Evolutionary conservation across 1,140 invertebrate species (phyloP), one percentile per base, ranked within the genome.

Genomic region (Ooceraea biroi): DNA sequence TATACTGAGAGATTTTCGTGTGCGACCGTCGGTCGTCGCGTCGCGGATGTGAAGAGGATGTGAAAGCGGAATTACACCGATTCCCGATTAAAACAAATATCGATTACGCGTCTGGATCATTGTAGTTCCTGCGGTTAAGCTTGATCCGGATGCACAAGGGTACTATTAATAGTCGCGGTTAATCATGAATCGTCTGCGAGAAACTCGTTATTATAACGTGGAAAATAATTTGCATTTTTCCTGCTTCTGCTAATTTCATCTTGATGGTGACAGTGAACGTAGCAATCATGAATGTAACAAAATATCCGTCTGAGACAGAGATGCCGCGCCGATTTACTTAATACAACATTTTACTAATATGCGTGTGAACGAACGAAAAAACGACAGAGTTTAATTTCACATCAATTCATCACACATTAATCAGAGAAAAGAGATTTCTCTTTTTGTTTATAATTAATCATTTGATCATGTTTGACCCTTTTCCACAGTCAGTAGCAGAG

Each of bases 151-250:
- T 27, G 14, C 7, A 14, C 10, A 72, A 72, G 46, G 30, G 11
- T 44, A 58, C 27, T 10, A 73, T 44, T 46, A 1, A 48, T 17
- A 17, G 4, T 73, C 14, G 55, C 36, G 55, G 69, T 72, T 72
- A 41, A 72, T 19, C 50, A 8, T 25, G 57, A 73, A 73, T 73
- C 41, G 19, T 14, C 50, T n/a, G n/a, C 0, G 5, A 22, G 50
- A 57, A 72, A 57, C 2, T 11, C 25, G 36, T 44, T 19, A 68
- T 48, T 72, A 55, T 72, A n/a, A n/a, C n/a, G n/a, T n/a, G 5
- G 7, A 27, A 57, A 57, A 41, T 22, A 12, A 72, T 72, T 72
- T 57, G n/a, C 11, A 41, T 19, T 36, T 30, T 14, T 17, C 19
- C 52, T 36, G 27, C 11, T 19, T 5, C 5, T 22, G 0, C 7